Evolutionary conservation across 2,113 vertebrate species (phyloP), one percentile per base, ranked within the genome.

Genomic region (Dicentrarchus labrax): DNA sequence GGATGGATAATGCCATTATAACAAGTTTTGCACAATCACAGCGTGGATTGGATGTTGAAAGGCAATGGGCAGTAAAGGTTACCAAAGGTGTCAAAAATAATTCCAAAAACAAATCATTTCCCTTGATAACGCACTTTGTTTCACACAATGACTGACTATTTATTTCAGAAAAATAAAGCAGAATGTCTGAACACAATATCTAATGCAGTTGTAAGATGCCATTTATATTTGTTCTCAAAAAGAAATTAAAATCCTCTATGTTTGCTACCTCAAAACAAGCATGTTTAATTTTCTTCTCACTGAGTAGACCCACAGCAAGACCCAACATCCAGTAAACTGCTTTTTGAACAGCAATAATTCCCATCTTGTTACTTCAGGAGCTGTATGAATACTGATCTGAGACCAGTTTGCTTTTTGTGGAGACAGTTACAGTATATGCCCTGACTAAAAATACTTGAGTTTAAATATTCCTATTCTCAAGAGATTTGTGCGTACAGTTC

Each of bases 211-310:
- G 30, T 64, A 64, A 68, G 15, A 77, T 54, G 64, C 17, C 30
- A 74, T 50, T 65, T 80, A 1, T 79, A 62, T 77, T 72, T 69
- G 16, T 72, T 56, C 0, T 7, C 6, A 13, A 56, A 67, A 76
- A 75, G 9, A 1, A 50, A 67, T 5, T 24, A 2, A 12, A 5
- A 74, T 8, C 19, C 4, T 76, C 72, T 86, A 30, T 80, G 82
- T 88, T 91, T 83, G 69, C 91, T 93, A 91, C 86, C 89, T 92
- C 89, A 81, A 64, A 82, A 87, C 21, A 21, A 77, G 51, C 73
- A 72, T 30, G 21, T 62, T 57, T 60, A 6, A 45, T 57, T 84
- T 72, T 64, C 8, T 78, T 85, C 47, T 66, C 21, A 69, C 12
- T 0, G 2, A 65, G 43, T 45, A 45, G 12, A 56, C 19, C 65